Percentiles rank a stretch among this genome's conserved stretches.
Evolutionary conservation across 2,888 invertebrate species (phyloP).

Genomic region (Acronicta aceris): DNA sequence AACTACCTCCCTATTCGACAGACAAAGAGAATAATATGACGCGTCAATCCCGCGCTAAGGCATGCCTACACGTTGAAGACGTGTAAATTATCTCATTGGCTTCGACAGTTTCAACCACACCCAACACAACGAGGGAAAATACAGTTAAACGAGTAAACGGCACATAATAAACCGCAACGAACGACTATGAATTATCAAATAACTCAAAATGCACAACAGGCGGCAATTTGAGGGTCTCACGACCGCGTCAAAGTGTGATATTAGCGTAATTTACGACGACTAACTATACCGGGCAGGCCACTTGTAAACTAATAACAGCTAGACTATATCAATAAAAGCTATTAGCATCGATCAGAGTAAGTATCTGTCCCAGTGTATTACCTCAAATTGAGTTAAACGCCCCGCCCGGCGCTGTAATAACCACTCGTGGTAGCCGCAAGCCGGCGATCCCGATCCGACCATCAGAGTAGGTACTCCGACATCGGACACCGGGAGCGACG

Average conservation of each 20-base stretch:
- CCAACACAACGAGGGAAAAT: conserved; percentile 42
- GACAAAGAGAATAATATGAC: conserved; percentile 40
- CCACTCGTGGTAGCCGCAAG: conserved; percentile 56
- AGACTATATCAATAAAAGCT: conserved; percentile 87
- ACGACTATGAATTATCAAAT: conserved; percentile 74
- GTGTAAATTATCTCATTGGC: conserved; percentile 49
- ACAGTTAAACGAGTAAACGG: conserved; percentile 53
- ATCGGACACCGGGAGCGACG: conserved; percentile 53
- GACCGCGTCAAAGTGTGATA: conserved; percentile 77
- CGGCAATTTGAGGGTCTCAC: conserved; percentile 78
- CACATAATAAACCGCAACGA: conserved; percentile 45
- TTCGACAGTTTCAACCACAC: conserved; percentile 51
- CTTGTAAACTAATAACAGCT: conserved; percentile 73
- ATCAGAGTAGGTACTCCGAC: conserved; percentile 11
- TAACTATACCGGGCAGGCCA: conserved; percentile 70
- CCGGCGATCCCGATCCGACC: conserved; percentile 26
- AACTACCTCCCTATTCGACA: neutral
- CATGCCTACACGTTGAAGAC: conserved; percentile 45
- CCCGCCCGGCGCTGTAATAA: conserved; percentile 70
- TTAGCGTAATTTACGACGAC: conserved; percentile 79
- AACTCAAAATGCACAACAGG: conserved; percentile 78
- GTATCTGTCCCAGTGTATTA: conserved; percentile 79
- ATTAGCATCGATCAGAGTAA: conserved; percentile 86
- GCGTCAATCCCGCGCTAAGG: conserved; percentile 18
- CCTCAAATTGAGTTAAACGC: conserved; percentile 83